Conservation (phyloP, 2,888 invertebrate genomes). For the Seira sanloemensis region DNA sequence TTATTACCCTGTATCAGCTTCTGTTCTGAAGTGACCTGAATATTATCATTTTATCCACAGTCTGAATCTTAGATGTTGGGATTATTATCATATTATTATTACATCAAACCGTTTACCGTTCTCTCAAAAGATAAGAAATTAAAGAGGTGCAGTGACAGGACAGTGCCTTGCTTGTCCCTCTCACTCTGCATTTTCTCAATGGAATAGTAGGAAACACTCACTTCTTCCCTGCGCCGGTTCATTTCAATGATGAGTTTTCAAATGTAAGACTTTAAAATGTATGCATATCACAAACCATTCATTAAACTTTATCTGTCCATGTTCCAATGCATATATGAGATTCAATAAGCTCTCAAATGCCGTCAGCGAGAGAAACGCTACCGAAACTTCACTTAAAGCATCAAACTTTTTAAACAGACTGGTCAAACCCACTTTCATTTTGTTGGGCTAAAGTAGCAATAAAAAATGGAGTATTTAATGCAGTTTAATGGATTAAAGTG, state of each 20-base stretch:
- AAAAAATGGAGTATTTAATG: constrained; percentile 10
- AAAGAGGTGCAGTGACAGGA: constrained; percentile 19
- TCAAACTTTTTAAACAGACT: not conserved
- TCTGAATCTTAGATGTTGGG: not conserved
- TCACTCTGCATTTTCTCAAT: not conserved
- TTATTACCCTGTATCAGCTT: constrained; percentile 41
- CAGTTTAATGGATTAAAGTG: constrained; percentile 6
- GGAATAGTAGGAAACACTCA: too few relatives aligned
- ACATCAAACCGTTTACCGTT: constrained; percentile 52
- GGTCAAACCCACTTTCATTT: constrained; percentile 35
- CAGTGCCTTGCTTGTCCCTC: constrained; percentile 37
- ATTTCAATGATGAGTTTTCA: too few relatives aligned
- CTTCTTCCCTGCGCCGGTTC: too few relatives aligned
- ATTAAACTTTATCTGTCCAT: too few relatives aligned
- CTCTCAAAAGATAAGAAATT: constrained; percentile 21
- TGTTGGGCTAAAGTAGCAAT: not conserved
- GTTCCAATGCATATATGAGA: too few relatives aligned
- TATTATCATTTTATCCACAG: constrained; percentile 16
- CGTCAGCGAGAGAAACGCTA: not conserved
- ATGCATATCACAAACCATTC: too few relatives aligned
- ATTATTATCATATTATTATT: constrained; percentile 41
- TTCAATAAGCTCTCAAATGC: too few relatives aligned
- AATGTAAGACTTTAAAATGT: too few relatives aligned
- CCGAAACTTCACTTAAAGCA: not conserved
- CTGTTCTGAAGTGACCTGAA: constrained; percentile 48